These are phyloP conservation scores for Pterois miles DNA, from an alignment of 2,797 vertebrate genomes.

Conservation along the genomic window DNA sequence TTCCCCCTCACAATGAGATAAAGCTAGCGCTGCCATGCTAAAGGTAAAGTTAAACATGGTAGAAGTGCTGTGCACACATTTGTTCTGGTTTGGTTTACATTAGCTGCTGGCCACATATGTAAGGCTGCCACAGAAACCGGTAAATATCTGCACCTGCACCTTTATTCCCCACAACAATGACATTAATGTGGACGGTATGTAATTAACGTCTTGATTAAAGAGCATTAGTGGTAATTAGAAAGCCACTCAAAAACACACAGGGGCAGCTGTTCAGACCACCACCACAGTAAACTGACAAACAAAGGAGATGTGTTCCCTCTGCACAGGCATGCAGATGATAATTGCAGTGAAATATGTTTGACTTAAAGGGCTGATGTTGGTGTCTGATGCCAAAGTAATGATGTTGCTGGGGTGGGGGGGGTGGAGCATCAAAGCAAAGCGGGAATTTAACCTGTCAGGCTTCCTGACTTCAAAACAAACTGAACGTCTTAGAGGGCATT, in stretches of 20 bases:
- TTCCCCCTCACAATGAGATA: neutral
- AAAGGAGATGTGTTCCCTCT: constrained; percentile 63
- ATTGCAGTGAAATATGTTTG: constrained; percentile 56
- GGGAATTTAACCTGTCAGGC: constrained; percentile 40
- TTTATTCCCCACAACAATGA: neutral
- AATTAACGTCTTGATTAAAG: constrained; percentile 20
- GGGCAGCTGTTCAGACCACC: constrained; percentile 24
- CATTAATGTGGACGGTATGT: neutral
- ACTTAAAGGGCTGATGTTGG: constrained; percentile 44
- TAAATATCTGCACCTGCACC: constrained; percentile 7
- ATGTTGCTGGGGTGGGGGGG: constrained; percentile 12
- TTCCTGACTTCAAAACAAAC: constrained; percentile 34
- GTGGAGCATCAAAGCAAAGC: constrained; percentile 47
- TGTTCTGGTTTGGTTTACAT: constrained; percentile 41
- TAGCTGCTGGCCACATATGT: constrained; percentile 16
- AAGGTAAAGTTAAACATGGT: constrained; percentile 59
- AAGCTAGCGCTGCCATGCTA: constrained; percentile 39
- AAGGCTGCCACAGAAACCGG: neutral
- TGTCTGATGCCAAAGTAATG: constrained; percentile 66
- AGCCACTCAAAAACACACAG: neutral
- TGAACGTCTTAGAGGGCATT: neutral
- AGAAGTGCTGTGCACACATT: constrained; percentile 34
- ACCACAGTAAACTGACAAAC: constrained; percentile 34
- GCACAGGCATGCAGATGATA: constrained; percentile 66
- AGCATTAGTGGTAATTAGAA: constrained; percentile 30